Conservation (phyloP, 2,113 vertebrate genomes). For the Pseudopipra pipra region DNA sequence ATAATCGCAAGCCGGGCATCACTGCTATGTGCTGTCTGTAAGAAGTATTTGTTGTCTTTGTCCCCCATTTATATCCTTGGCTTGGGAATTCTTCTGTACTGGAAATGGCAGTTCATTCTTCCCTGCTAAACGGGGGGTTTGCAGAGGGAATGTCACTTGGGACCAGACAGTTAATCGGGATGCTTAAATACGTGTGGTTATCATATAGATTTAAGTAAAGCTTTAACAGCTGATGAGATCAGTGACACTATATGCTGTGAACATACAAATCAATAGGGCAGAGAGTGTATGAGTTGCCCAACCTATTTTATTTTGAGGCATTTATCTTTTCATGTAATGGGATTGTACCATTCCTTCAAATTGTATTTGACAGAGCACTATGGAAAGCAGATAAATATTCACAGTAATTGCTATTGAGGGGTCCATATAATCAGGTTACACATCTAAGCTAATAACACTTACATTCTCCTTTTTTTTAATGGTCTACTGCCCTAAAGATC, state of each 20-base stretch:
- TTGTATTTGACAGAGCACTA: conserved; percentile 1
- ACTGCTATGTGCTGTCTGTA: neutral
- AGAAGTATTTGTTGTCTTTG: neutral
- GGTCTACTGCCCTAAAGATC: conserved; percentile 16
- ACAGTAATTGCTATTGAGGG: neutral
- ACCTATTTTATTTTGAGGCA: neutral
- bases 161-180: neutral
- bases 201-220: neutral
- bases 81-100: neutral
- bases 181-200: neutral
- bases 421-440: conserved; percentile 2
- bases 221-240: neutral
- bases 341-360: neutral
- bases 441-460: conserved; percentile 14
- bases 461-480: neutral
- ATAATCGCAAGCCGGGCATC: neutral
- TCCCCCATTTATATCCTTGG: neutral
- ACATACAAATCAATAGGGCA: neutral
- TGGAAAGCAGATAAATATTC: conserved; percentile 33
- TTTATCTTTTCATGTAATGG: conserved; percentile 14
- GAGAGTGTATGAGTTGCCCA: neutral
- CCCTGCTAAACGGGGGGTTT: neutral
- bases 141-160: neutral
- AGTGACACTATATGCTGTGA: neutral
- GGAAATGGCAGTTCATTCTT: neutral